phyloP scores from a whole-genome alignment of 2,888 invertebrate species.

The Bursaphelenchus okinawaensis region DNA sequence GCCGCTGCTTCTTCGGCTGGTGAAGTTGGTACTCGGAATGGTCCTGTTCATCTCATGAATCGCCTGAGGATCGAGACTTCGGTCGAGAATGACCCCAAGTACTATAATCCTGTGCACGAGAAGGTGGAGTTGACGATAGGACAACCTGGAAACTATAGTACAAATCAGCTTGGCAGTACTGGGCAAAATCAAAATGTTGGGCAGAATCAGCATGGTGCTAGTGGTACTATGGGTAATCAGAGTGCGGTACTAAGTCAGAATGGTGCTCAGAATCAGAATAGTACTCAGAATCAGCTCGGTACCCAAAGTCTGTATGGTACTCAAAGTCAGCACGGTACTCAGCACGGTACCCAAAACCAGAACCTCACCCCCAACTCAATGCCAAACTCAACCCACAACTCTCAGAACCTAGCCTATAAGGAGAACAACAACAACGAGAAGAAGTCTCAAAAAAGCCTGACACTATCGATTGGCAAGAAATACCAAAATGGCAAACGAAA shows the following conservation, averaged over 20 bases:
- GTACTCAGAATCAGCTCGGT: too few relatives aligned
- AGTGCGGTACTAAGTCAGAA: too few relatives aligned
- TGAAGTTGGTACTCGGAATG: constrained; percentile 2
- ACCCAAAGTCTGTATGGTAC: too few relatives aligned
- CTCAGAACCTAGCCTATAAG: too few relatives aligned
- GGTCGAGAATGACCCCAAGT: constrained; percentile 31
- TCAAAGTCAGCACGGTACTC: too few relatives aligned
- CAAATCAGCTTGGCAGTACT: not conserved
- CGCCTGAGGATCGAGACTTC: constrained; percentile 38
- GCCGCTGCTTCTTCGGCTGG: constrained; percentile 47
- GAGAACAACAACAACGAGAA: not conserved
- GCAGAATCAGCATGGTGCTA: not conserved
- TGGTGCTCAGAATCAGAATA: not conserved
- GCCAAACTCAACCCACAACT: too few relatives aligned
- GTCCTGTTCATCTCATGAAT: constrained; percentile 24
- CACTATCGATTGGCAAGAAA: constrained; percentile 43
- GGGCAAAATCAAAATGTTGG: not conserved
- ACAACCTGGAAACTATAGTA: not conserved
- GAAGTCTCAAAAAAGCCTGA: not conserved
- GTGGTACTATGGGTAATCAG: too few relatives aligned
- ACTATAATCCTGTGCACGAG: constrained; percentile 3
- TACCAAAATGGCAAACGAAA: constrained; percentile 37
- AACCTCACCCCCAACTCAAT: too few relatives aligned
- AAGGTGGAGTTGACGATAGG: constrained; percentile 10
- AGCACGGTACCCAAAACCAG: too few relatives aligned